phyloP scores from a whole-genome alignment of 1,140 invertebrate genomes.

The Tribolium castaneum region DNA sequence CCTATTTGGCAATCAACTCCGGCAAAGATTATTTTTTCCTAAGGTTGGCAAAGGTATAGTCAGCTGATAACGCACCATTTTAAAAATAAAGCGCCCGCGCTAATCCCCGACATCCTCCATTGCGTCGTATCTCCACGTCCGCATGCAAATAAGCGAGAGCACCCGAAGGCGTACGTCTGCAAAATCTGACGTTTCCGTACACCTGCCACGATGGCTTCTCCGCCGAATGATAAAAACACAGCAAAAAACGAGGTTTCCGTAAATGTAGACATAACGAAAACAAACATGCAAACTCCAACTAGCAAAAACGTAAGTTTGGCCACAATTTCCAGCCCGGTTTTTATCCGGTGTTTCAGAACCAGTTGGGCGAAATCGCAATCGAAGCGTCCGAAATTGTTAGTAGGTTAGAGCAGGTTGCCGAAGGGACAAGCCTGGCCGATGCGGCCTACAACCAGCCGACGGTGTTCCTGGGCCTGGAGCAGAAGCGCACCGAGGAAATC shows the following conservation, averaged over 20 bases:
- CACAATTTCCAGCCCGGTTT: neutral
- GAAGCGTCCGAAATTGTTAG: slow-evolving; percentile 63
- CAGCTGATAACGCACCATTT: neutral
- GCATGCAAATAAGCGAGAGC: neutral
- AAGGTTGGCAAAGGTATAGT: neutral
- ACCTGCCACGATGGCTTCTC: slow-evolving; percentile 54
- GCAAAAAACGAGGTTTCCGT: slow-evolving; percentile 46
- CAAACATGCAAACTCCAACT: slow-evolving; percentile 25
- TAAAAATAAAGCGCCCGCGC: neutral
- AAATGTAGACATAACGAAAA: slow-evolving; percentile 48
- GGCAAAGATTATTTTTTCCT: too few species aligned
- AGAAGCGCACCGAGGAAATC: slow-evolving; percentile 60
- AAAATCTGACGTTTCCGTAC: slow-evolving; percentile 19
- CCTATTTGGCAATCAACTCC: too few species aligned
- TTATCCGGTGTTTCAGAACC: slow-evolving; percentile 45
- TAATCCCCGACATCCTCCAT: neutral
- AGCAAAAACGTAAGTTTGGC: slow-evolving; percentile 42
- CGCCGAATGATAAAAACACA: slow-evolving; percentile 47
- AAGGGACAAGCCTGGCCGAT: slow-evolving; percentile 50
- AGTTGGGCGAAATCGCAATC: slow-evolving; percentile 62
- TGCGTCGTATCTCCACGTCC: neutral
- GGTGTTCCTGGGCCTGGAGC: slow-evolving; percentile 60
- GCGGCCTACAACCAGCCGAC: slow-evolving; percentile 54
- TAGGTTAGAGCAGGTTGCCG: slow-evolving; percentile 62
- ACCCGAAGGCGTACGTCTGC: neutral